Evolutionary conservation across 2,888 invertebrate species (phyloP), one percentile per base, ranked within the genome.

Genomic region (Phalera bucephala): DNA sequence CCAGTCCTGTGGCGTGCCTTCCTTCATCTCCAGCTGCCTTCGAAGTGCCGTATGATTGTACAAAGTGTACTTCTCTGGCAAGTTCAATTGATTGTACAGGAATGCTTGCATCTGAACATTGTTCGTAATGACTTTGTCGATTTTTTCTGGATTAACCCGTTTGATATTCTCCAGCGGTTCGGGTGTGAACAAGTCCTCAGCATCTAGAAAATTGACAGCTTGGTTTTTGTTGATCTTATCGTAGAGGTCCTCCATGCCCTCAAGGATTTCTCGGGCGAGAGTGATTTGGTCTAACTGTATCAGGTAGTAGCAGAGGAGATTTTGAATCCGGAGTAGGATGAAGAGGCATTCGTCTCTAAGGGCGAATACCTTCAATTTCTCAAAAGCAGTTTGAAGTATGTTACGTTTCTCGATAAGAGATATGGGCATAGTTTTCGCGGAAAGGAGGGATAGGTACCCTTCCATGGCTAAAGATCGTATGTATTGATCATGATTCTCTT

Each of bases 61-160:
- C 9, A 85, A 56, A 3, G 90, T 89, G 50, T 91, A 92, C 45
- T 90, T 86, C 15, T 90, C 80, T 4, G 87, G 84, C 41, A 90
- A 52, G 35, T 91, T 91, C 29, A 91, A 60, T 63, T 91, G 91
- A 36, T 91, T 91, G 52, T 92, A 92, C 27, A 92, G 68, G 78
- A 91, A 92, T 2, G 91, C 91, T 55, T 92, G 81, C 91, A 93
- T 92, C 55, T 92, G 92, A 33, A 92, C 77, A 55, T 93, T 93
- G 55, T 92, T 93, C 0, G 92, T 91, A 20, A 91, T 84, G 2
- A 93, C 72, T 57, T 91, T 91, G 49, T 92, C 91, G 11, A 93
- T 80, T 66, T 91, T 91, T 31, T 80, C 80, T 1, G 83, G 84
- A 44, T 79, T 80, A 3, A 87, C 76, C 21, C 76, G 68, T 32